Evolutionary conservation across 2,888 invertebrate species (phyloP).

Genomic region (Mellilla xanthometata): DNA sequence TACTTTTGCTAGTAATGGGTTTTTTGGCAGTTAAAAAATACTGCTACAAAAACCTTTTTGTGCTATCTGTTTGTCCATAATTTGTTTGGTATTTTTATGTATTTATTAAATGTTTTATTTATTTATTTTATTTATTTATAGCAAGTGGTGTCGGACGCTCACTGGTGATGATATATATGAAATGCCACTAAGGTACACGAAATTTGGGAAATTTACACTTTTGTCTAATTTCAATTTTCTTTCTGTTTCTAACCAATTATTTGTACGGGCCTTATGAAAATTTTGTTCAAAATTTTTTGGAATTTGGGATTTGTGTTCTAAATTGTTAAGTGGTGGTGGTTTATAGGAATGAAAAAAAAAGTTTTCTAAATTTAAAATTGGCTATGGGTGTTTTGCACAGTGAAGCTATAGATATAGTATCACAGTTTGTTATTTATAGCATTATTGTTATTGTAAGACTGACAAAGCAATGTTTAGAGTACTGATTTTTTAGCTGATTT

Average conservation of each 20-base stretch:
- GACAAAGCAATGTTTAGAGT: neutral
- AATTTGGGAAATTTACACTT: constrained; percentile 27
- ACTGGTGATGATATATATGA: constrained; percentile 90
- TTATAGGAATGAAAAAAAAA: neutral
- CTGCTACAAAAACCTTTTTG: neutral
- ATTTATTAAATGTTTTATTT: constrained; percentile 30
- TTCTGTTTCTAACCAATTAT: constrained; percentile 21
- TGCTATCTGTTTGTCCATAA: neutral
- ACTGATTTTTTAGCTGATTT: no score
- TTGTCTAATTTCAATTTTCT: constrained; percentile 22
- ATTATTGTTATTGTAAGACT: neutral
- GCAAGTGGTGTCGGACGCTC: constrained; percentile 82
- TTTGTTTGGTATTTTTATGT: constrained; percentile 25
- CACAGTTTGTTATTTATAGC: constrained; percentile 17
- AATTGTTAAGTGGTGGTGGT: constrained; percentile 38
- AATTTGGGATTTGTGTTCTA: constrained; percentile 29
- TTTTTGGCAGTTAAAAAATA: neutral
- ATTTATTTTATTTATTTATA: constrained; percentile 57
- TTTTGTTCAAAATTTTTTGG: no score
- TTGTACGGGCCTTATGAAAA: no score
- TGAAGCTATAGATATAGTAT: constrained; percentile 28
- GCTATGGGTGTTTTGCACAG: constrained; percentile 34
- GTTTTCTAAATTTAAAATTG: constrained; percentile 21
- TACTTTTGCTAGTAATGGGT: neutral
- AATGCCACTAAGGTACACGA: constrained; percentile 88